Evolutionary conservation across 2,113 vertebrate species (phyloP), one percentile per base, ranked within the genome.

Genomic region (Microcebus ravelobensis): DNA sequence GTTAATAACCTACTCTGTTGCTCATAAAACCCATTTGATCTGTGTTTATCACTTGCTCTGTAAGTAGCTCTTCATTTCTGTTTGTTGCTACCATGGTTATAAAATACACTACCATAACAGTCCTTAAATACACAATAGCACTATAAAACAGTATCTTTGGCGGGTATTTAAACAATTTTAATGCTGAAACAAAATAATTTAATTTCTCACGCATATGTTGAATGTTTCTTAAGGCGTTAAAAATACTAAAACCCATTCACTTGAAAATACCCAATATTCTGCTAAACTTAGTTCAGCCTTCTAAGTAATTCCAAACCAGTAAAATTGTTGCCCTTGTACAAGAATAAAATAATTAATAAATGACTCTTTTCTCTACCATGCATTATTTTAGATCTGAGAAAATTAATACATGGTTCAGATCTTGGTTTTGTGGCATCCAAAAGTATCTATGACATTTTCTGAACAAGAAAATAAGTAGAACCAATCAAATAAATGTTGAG

Each of bases 51-150:
- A 88, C 21, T 82, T 71, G 21, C 29, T 85, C 31, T 82, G 0
- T 68, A 87, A 91, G 74, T 73, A 90, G 11, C 18, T 88, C 68
- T 95, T 93, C 48, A 73, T 92, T 96, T 96, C 65, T 82, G 8
- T 82, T 90, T 88, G 12, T 87, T 88, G 80, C 13, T 96, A 13
- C 23, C 23, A 59, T 81, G 20, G 34, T 65, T 77, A 67, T 92
- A 88, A 97, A 95, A 92, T 73, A 73, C 15, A 42, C 74, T 36
- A 45, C 9, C 74, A 1, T 65, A 50, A 55, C 5, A 88, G 15
- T 74, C 91, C 20, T 90, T 90, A 90, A 85, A 55, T 20, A 59
- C 57, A 84, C 15, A 81, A 57, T 12, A 68, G 10, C 12, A 52
- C 3, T 55, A 48, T 96, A 79, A 77, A 85, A n/a, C 13, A 52